Evolutionary conservation across 2,797 vertebrate species (phyloP), one percentile per base, ranked within the genome.

Genomic region (Poeciliopsis paucimaculata): DNA sequence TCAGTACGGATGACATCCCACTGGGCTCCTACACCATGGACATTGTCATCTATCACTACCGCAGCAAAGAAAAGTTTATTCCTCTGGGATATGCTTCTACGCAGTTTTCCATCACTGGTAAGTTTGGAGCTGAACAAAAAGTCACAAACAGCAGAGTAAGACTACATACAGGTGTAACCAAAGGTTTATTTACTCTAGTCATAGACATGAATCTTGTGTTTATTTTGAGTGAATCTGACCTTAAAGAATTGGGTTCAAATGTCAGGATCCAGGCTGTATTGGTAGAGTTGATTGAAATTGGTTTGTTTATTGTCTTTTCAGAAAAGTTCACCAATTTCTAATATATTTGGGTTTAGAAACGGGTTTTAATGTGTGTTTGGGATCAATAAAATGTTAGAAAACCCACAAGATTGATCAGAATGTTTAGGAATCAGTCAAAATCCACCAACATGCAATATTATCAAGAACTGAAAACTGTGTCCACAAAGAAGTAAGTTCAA

Each of bases 1-100:
- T 98, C 53, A 80, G 84, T 23, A 98, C 98, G 2, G 95, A 93
- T 1, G 93, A 94, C 66, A 86, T 97, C 45, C 90, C 95, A 0
- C 94, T 97, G 64, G 98, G 98, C 84, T 97, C 97, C 83, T 97
- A 98, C 89, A 93, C 89, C 89, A 97, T 98, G 97, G 96, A 97
- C 84, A 96, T 98, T 0, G 96, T 97, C 0, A 96, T 99, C 80
- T 99, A 98, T 91, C 98, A 98, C 91, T 97, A 93, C 90, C 96
- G 97, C 0, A 97, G 97, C 77, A 93, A 92, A 80, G 95, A 96
- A 81, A 98, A 96, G 93, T 98, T 98, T 77, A 96, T 99, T 77
- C 98, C 98, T 72, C 93, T 99, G 31, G 97, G 97, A 81, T 95
- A 94, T 0, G 94, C 96, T 86, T 96, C 94, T 74, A 96, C 96